Evolutionary conservation across 1,140 invertebrate genomes (phyloP), one percentile per base, ranked within the genome.

Genomic region (Gryllus bimaculatus): DNA sequence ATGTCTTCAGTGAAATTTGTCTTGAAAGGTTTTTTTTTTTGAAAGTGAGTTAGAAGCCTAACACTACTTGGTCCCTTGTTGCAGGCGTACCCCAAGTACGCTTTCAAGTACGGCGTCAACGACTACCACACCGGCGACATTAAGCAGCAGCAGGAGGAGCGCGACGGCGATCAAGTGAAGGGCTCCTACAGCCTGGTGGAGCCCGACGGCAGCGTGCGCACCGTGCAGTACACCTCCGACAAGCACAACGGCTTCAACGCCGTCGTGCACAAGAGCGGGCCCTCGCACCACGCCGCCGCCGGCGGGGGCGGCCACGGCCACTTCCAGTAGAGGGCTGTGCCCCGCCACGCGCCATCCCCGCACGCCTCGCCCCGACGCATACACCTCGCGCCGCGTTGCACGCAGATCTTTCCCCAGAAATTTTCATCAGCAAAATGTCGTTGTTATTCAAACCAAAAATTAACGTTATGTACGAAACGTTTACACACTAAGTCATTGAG

Each of bases 91-190:
- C 87, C 87, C 7, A 85, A 87, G 79, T 89, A 89, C 82, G 85
- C 87, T 49, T 89, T 88, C 81, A 83, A 87, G 15, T 89, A 89
- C 81, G 87, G 86, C 75, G 86, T 88, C 0, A 85, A 88, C 80
- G 87, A 89, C 81, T 86, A 87, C 79, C 87, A 88, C 82, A 92
- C 90, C 75, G 91, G 90, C 8, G 90, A 92, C 81, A 85, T 90
- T 0, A 92, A 92, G 83, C 87, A 88, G 48, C 90, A 91, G 76
- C 89, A 89, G 84, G 90, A 92, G 84, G 86, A 88, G n/a, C 87
- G 90, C 74, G 88, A 89, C 47, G 76, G 76, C 21, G 76, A 77
- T 12, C n/a, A 48, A 8, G 76, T 77, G 6, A 77, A 77, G 76
- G 76, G 76, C 8, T n/a, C 47, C 47, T 77, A 77, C 48, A 77